phyloP scores from a whole-genome alignment of 2,113 vertebrate genomes.

The Miniopterus natalensis region DNA sequence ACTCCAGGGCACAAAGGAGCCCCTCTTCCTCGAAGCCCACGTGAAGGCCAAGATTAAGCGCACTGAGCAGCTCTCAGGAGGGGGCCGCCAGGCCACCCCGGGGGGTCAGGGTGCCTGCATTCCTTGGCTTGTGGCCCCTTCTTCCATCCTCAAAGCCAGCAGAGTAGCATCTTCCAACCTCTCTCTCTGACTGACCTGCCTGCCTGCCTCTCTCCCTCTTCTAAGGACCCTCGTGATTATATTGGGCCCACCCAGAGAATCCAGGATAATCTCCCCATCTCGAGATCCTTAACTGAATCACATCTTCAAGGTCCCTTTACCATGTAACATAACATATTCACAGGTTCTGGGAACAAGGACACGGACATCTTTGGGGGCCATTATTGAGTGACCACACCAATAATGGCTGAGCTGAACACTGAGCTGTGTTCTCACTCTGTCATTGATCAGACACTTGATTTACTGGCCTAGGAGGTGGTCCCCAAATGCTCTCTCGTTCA shows the following conservation, averaged over 20 bases:
- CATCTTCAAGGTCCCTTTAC: not conserved
- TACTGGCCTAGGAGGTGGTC: not conserved
- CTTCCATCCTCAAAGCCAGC: not conserved
- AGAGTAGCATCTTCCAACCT: not conserved
- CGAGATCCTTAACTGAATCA: not conserved
- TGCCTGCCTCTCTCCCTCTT: not conserved
- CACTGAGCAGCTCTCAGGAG: not conserved
- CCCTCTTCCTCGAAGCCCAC: not conserved
- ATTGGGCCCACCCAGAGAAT: not conserved
- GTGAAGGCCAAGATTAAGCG: not conserved
- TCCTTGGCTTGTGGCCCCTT: not conserved
- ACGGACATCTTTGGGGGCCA: not conserved
- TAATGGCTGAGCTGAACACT: not conserved
- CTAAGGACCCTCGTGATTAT: not conserved
- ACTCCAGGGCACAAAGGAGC: not conserved
- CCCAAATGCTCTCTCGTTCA: not conserved
- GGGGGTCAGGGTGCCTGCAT: not conserved
- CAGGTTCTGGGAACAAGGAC: not conserved
- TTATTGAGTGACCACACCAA: accelerated
- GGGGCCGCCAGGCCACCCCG: not conserved
- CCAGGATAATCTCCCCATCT: not conserved
- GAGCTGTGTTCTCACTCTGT: not conserved
- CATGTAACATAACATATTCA: not conserved
- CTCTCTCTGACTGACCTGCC: not conserved
- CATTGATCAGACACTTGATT: not conserved